Evolutionary conservation across 2,797 vertebrate species (phyloP).

Genomic region (Microhierax caerulescens): DNA sequence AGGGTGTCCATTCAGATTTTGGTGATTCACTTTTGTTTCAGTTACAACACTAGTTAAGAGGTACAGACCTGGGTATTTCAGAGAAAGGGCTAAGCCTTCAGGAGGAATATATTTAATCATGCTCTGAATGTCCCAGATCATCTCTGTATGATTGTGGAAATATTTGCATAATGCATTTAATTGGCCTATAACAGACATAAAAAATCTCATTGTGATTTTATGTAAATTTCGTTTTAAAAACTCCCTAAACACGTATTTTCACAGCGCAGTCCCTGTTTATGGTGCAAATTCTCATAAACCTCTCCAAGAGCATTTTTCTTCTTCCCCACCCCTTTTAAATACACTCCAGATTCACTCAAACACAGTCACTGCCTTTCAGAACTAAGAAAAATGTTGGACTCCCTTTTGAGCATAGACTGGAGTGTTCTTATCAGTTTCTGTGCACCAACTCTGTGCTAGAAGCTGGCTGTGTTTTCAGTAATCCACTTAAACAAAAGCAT

Average conservation of each 20-base stretch:
- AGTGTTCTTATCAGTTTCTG: neutral
- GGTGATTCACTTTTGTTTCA: accelerated
- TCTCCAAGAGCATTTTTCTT: neutral
- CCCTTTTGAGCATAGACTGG: neutral
- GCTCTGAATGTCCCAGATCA: neutral
- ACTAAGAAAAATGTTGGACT: neutral
- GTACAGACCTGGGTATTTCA: neutral
- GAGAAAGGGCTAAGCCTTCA: neutral
- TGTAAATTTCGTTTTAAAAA: neutral
- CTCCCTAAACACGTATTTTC: slow-evolving; percentile 13
- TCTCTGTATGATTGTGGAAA: neutral
- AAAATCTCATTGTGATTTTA: neutral
- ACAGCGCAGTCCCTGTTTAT: neutral
- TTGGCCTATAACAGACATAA: neutral
- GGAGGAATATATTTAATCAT: neutral
- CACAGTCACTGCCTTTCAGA: neutral
- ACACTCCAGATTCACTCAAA: neutral
- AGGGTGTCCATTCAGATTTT: neutral
- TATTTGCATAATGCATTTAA: slow-evolving; percentile 7
- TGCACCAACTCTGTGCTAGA: neutral
- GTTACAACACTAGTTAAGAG: neutral
- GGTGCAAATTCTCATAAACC: neutral
- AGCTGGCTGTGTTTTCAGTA: neutral
- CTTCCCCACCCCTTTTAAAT: neutral
- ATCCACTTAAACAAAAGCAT: neutral